Base-by-base conservation (phyloP, 2,888 invertebrate genomes). In the Eueremaeus valkanovi region DNA sequence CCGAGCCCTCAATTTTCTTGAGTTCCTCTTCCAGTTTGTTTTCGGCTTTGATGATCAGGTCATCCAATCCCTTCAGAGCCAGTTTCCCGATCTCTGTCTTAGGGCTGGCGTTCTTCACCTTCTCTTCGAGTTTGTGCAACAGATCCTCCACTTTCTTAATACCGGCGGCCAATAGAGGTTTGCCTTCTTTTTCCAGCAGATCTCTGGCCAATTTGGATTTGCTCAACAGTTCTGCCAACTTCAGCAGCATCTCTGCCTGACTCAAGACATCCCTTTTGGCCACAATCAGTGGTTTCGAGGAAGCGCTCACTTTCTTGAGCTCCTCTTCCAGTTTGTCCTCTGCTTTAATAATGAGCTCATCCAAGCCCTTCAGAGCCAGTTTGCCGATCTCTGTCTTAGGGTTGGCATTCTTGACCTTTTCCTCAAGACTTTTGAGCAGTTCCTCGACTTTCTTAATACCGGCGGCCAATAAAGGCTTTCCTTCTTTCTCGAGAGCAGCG, bases 91-190 rank as follows among this genome's bases (percentile, higher is more conserved):
- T 18, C n/a, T 73, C 73, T 6, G 73, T 61, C 3, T 73, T 21
- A 3, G 73, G 55, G 9, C 29, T 45, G 21, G 29, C n/a, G 29
- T 36, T 45, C 33, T 72, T 31, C 6, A 72, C 24, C 21, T 72
- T 21, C 3, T 2, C n/a, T 29, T 72, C 73, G 16, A 72, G n/a
- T 18, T 16, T 16, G 8, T 24, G 3, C 3, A 72, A 31, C 16
- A 73, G 40, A 16, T 29, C 31, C 5, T 73, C 73, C 2, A 73
- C 5, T 18, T 55, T 29, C 55, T 73, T 61, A n/a, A 72, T 8
- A 3, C 45, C 73, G 42, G 73, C 73, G 55, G 73, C 73, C 73
- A 72, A 51, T 61, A 72, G 24, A 45, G 36, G 73, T 36, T 72
- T 72, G 66, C 73, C 73, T 2, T 36, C 6, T 9, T 21, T 45